A percentile compares a stretch with the other conserved stretches of the same genome.
Evolutionary conservation across 2,113 vertebrate species (phyloP).

Genomic region (Alethe diademata): DNA sequence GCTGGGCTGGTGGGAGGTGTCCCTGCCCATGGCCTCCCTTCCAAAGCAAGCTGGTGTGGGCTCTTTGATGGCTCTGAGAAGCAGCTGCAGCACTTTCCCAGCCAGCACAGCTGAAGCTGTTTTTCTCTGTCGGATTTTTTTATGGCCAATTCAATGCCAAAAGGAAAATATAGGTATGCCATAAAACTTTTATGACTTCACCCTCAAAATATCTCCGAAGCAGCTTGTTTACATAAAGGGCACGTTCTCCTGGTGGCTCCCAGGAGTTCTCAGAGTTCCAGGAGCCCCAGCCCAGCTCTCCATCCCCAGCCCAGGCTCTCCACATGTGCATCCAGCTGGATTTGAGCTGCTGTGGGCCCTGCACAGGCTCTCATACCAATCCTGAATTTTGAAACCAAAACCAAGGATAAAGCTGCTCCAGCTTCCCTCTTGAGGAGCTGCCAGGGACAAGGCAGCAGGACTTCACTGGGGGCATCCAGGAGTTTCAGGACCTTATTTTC

Average conservation of each 20-base stretch:
- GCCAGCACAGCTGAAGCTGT: background rate
- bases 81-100: background rate
- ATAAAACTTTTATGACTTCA: background rate
- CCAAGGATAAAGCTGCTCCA: background rate
- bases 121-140: background rate
- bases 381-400: background rate
- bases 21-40: background rate
- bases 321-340: accelerated
- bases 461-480: background rate
- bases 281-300: background rate
- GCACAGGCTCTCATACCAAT: accelerated
- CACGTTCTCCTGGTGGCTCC: background rate
- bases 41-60: background rate
- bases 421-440: background rate
- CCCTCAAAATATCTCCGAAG: background rate
- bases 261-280: background rate
- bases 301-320: background rate
- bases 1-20: background rate
- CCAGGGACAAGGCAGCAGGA: background rate
- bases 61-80: background rate
- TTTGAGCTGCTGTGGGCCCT: background rate
- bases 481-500: background rate
- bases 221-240: background rate
- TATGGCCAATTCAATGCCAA: background rate
- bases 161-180: background rate